Conservation (phyloP, 92 coral and sea anemone genomes). For the Porites lobata region DNA sequence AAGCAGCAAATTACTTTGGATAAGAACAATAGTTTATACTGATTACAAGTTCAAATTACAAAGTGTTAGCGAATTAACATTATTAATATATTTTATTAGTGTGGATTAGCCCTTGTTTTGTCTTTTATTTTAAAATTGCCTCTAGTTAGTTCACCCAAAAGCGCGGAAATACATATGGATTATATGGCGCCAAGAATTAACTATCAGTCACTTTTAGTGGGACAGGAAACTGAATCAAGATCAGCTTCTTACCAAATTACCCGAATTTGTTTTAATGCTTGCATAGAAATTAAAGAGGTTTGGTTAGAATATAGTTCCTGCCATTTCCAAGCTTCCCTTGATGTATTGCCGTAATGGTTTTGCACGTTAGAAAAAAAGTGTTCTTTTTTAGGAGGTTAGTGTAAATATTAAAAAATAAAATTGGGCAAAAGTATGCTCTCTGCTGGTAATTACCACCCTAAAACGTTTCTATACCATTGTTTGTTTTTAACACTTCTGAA, state of each 20-base stretch:
- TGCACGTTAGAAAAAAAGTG: not conserved
- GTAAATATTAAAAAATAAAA: slow-evolving; percentile 2
- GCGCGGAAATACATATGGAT: too few relatives aligned
- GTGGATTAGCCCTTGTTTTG: too few relatives aligned
- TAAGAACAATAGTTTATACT: too few relatives aligned
- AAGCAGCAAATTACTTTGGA: too few relatives aligned
- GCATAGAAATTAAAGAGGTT: not conserved
- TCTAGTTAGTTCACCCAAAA: too few relatives aligned
- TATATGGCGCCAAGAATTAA: not conserved
- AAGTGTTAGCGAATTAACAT: too few relatives aligned
- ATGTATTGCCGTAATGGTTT: not conserved
- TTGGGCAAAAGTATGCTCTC: not conserved
- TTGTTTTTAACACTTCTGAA: too few relatives aligned
- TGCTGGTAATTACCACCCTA: not conserved
- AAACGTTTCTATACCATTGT: too few relatives aligned
- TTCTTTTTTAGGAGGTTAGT: not conserved
- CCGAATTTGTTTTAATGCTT: not conserved
- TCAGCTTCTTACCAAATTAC: not conserved
- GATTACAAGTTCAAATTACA: too few relatives aligned
- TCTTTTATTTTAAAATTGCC: too few relatives aligned
- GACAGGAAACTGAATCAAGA: not conserved
- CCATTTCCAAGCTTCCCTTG: slow-evolving; percentile 10
- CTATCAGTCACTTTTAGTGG: not conserved
- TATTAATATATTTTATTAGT: too few relatives aligned
- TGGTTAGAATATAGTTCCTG: slow-evolving; percentile 29